Base-by-base conservation (phyloP, 2,113 vertebrate species). In the Microtus ochrogaster region DNA sequence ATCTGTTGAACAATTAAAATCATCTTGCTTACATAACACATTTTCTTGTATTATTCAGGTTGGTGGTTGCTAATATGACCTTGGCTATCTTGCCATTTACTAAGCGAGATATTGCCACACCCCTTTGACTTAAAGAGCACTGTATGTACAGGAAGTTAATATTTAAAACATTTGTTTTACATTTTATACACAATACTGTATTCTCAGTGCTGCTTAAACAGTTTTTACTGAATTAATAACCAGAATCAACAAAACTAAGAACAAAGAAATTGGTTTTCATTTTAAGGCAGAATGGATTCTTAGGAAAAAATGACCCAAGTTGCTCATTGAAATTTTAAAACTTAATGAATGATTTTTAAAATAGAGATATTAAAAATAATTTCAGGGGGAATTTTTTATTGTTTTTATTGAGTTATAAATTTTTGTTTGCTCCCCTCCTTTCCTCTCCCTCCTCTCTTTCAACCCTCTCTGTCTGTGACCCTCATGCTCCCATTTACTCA, bases 241-340 rank as follows among this genome's bases (percentile, higher is more conserved):
- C 76, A 68, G 55, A 83, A 91, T 84, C 3, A 66, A 58, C 33
- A 81, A 89, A 94, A 61, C 47, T 65, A 78, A 83, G 89, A 7
- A 24, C 3, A 8, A 78, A 85, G 9, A 77, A 52, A 74, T 81
- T 89, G 0, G 0, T 61, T 66, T 95, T 87, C 26, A 90, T 73
- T 44, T 88, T 88, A 83, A 95, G 39, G 70, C 4, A 39, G 90
- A 7, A 72, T 0, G 26, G 3, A 52, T 61, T 81, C 24, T 76
- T 70, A n/a, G 7, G 5, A 16, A 85, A 94, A 93, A 91, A 8
- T 36, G 33, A 21, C 47, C 28, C 81, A 94, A 96, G 47, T 85
- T 47, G 7, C 21, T 91, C 44, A 68, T 14, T 95, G 36, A 88
- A 90, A 76, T 72, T 24, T 85, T 89, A 39, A 93, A 93, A 22